A percentile compares a stretch with the other conserved stretches of the same genome.
These are phyloP conservation scores for Poecilus cupreus DNA, from an alignment of 2,888 invertebrate genomes.

Conservation along the genomic window DNA sequence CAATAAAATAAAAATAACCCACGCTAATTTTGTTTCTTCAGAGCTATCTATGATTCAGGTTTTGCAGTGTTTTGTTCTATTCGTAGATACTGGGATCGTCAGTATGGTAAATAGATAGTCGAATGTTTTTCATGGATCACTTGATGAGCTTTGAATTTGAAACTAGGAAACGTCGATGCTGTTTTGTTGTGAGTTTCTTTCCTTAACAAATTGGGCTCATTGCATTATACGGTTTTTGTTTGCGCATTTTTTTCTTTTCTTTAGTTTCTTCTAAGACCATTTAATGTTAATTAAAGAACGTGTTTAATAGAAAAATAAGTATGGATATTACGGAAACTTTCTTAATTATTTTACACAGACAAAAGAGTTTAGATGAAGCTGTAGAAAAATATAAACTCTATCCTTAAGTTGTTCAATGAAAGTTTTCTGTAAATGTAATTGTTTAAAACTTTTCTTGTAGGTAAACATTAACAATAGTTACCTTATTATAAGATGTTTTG, in stretches of 20 bases:
- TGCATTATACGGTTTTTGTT: not conserved
- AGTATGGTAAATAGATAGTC: slow-evolving; percentile 16
- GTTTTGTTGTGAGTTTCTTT: not conserved
- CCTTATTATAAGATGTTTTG: too few species aligned
- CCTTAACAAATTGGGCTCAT: not conserved
- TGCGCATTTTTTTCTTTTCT: not conserved
- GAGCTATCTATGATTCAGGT: slow-evolving; percentile 13
- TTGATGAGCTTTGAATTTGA: slow-evolving; percentile 29
- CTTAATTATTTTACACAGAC: not conserved
- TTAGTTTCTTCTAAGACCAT: not conserved
- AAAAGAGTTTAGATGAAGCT: not conserved
- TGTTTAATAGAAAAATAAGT: not conserved
- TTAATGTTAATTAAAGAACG: not conserved
- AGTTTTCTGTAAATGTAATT: too few species aligned
- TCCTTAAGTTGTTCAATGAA: not conserved
- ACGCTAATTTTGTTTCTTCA: slow-evolving; percentile 4
- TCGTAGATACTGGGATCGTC: not conserved
- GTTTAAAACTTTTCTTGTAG: too few species aligned
- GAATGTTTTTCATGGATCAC: slow-evolving; percentile 21
- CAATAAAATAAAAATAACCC: not conserved
- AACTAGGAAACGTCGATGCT: not conserved
- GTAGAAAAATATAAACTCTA: not conserved
- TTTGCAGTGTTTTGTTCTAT: not conserved
- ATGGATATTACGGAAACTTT: not conserved
- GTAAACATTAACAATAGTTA: too few species aligned